Conservation (phyloP, 1,140 invertebrate genomes). For the Polypedilum pembai region DNA sequence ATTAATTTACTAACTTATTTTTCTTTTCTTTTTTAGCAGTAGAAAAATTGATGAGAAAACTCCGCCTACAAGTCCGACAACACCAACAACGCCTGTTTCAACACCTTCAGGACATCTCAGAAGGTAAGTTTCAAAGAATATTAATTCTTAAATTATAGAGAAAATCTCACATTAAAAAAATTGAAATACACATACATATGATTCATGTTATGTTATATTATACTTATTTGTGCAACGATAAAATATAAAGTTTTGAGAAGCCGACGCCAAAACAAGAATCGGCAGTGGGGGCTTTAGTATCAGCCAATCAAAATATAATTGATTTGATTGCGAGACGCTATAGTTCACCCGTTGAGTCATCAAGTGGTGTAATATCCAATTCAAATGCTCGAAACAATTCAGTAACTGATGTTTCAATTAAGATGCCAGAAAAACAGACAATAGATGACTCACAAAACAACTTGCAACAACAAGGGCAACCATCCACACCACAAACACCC, state of each 20-base stretch:
- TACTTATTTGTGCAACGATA: not conserved
- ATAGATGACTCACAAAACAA: not conserved
- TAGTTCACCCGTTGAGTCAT: not conserved
- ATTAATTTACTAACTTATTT: conserved; percentile 14
- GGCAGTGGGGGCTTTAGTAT: not conserved
- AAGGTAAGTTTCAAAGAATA: conserved; percentile 25
- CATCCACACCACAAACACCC: conserved; percentile 36
- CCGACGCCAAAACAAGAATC: conserved; percentile 12
- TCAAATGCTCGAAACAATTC: conserved; percentile 23
- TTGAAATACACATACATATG: no score
- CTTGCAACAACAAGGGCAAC: conserved; percentile 41
- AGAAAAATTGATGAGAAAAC: conserved; percentile 25
- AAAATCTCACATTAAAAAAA: no score
- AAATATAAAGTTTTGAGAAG: conserved; percentile 7
- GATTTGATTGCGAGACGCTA: conserved; percentile 20
- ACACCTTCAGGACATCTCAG: conserved; percentile 28
- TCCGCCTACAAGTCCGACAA: conserved; percentile 21
- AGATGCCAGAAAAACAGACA: not conserved
- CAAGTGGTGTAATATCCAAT: not conserved
- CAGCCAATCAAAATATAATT: conserved; percentile 25
- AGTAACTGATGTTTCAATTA: not conserved
- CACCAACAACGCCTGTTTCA: conserved; percentile 4
- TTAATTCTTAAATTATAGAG: not conserved
- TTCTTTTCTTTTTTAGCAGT: conserved; percentile 22
- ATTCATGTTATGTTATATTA: no score